These are phyloP conservation scores for Pterocles gutturalis DNA, from an alignment of 2,113 vertebrate species.

Conservation along the genomic window DNA sequence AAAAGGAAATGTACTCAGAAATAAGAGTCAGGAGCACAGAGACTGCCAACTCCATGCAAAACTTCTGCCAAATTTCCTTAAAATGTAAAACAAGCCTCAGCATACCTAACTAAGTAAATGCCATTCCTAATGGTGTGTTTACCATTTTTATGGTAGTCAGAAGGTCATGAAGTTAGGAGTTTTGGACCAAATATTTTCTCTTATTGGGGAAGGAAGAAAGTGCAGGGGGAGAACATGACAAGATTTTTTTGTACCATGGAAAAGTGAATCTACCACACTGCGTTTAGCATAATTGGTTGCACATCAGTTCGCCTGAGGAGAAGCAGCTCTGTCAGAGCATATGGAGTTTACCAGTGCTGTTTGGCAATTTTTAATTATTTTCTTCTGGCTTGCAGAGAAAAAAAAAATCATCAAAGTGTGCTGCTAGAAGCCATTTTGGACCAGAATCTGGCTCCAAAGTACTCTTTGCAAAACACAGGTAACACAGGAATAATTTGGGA, in stretches of 20 bases:
- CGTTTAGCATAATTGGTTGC: background rate
- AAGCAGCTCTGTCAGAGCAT: background rate
- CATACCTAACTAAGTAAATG: background rate
- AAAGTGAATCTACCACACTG: background rate
- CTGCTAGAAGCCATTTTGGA: background rate
- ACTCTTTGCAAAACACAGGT: background rate
- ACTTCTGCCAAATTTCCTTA: background rate
- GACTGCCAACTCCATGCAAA: background rate
- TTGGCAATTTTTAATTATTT: background rate
- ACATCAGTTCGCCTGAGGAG: background rate
- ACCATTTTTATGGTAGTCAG: background rate
- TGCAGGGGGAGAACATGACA: background rate
- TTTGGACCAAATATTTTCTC: background rate
- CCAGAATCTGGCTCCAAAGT: background rate
- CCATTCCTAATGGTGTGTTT: background rate
- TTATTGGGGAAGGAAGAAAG: background rate
- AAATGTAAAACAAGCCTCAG: background rate
- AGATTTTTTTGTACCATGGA: background rate
- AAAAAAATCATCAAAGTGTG: background rate
- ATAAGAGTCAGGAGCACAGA: background rate
- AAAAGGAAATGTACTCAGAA: conserved; percentile 16
- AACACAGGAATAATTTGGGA: background rate
- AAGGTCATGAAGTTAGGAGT: background rate
- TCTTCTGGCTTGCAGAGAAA: background rate
- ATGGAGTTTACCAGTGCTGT: background rate